These are phyloP conservation scores for Sebastes glaucus DNA, from an alignment of 2,797 vertebrate species.

Conservation along the genomic window DNA sequence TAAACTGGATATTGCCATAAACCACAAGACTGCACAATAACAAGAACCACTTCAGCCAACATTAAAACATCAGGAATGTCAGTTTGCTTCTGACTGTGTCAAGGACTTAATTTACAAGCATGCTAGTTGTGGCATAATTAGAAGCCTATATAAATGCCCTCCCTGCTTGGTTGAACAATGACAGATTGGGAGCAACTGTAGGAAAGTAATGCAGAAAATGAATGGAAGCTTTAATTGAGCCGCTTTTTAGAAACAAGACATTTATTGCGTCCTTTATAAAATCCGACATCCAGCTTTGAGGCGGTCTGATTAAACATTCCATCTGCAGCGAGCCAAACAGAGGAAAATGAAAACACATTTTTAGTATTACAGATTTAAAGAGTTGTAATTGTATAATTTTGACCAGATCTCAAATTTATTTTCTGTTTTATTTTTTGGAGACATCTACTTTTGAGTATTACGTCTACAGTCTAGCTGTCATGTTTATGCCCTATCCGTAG, in stretches of 20 bases:
- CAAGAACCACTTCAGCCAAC: background rate
- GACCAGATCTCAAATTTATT: background rate
- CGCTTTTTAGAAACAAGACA: slow-evolving; percentile 16
- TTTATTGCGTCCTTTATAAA: slow-evolving; percentile 39
- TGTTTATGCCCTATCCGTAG: background rate
- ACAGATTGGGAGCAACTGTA: background rate
- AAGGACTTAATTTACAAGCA: slow-evolving; percentile 4
- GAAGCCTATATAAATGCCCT: background rate
- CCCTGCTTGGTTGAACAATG: background rate
- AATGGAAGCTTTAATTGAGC: slow-evolving; percentile 10
- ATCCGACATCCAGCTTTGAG: slow-evolving; percentile 16
- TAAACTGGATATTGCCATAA: background rate
- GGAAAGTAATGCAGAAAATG: slow-evolving; percentile 1
- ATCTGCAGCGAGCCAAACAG: slow-evolving; percentile 5
- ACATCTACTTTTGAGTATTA: background rate
- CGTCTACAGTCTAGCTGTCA: background rate
- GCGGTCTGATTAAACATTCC: slow-evolving; percentile 23
- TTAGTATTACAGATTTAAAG: background rate
- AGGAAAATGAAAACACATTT: slow-evolving; percentile 16
- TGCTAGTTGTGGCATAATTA: background rate
- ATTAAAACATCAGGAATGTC: slow-evolving; percentile 15
- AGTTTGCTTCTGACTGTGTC: slow-evolving; percentile 5
- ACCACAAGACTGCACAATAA: background rate
- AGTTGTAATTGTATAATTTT: slow-evolving; percentile 16
- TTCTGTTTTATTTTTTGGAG: background rate